Evolutionary conservation across 2,888 invertebrate genomes (phyloP).

Genomic region (Tortricodes alternella): DNA sequence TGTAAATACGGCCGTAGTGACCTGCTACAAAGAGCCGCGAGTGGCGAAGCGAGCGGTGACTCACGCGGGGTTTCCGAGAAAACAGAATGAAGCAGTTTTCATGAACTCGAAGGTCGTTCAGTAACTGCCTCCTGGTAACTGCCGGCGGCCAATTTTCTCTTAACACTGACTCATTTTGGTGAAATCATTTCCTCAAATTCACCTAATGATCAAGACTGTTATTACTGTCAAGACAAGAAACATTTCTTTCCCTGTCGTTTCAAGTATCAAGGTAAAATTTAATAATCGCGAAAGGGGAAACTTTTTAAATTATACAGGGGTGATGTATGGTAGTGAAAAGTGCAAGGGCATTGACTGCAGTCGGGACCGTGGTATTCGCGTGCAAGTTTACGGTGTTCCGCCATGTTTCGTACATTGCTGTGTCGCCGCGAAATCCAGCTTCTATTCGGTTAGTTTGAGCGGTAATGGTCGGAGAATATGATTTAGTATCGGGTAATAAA

Average conservation of each 20-base stretch:
- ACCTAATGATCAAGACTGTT: background rate
- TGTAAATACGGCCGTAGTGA: slow-evolving; percentile 77
- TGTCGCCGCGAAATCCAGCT: background rate
- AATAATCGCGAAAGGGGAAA: slow-evolving; percentile 21
- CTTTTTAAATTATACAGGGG: slow-evolving; percentile 17
- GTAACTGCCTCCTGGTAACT: slow-evolving; percentile 47
- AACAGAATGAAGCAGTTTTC: slow-evolving; percentile 69
- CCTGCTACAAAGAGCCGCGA: slow-evolving; percentile 71
- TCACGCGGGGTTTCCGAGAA: slow-evolving; percentile 82
- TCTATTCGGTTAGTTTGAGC: background rate
- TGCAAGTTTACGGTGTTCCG: background rate
- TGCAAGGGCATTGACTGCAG: slow-evolving; percentile 31
- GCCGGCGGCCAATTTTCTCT: slow-evolving; percentile 45
- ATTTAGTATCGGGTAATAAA: slow-evolving; percentile 49
- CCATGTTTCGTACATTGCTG: slow-evolving; percentile 18
- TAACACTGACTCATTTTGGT: slow-evolving; percentile 32
- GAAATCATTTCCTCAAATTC: slow-evolving; percentile 25
- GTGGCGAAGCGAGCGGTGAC: slow-evolving; percentile 52
- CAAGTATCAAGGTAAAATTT: slow-evolving; percentile 18
- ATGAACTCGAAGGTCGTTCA: slow-evolving; percentile 71
- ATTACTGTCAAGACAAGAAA: slow-evolving; percentile 3
- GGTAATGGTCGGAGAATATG: slow-evolving; percentile 16
- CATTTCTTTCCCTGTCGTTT: slow-evolving; percentile 1
- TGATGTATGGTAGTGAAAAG: slow-evolving; percentile 22
- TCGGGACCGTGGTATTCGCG: background rate